Conservation (phyloP, 92 coral and sea anemone species). For the Metridium senile region DNA sequence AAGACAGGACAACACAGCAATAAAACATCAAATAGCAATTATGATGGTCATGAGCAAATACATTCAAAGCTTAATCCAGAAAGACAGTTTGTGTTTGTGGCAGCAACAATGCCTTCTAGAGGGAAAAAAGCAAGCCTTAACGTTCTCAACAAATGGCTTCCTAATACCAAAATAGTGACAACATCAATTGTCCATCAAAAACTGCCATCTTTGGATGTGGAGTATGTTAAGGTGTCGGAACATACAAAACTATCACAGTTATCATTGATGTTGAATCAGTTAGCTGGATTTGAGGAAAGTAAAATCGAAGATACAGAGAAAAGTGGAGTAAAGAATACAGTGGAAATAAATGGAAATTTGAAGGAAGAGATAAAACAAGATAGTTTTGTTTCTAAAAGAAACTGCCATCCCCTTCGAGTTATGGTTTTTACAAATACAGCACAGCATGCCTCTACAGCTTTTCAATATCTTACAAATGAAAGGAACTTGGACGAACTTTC, state of each 20-base stretch:
- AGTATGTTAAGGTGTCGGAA: slow-evolving; percentile 60
- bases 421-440: slow-evolving; percentile 85
- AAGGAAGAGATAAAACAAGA: background rate
- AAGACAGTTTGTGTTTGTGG: slow-evolving; percentile 90
- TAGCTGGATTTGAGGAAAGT: slow-evolving; percentile 38
- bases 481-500: background rate
- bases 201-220: slow-evolving; percentile 63
- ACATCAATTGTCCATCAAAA: slow-evolving; percentile 74
- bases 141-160: slow-evolving; percentile 71
- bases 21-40: slow-evolving; percentile 6
- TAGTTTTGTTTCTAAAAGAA: background rate
- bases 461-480: slow-evolving; percentile 57
- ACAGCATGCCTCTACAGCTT: slow-evolving; percentile 55
- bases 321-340: background rate
- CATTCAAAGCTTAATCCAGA: slow-evolving; percentile 1
- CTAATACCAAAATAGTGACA: slow-evolving; percentile 55
- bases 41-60: background rate
- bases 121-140: slow-evolving; percentile 78
- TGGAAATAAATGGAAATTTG: background rate
- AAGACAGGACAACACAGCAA: slow-evolving; percentile 7
- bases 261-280: slow-evolving; percentile 44
- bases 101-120: slow-evolving; percentile 90
- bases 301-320: background rate
- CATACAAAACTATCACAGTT: slow-evolving; percentile 64
- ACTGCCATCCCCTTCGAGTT: slow-evolving; percentile 44